Conservation (phyloP, 2,797 vertebrate genomes). For the Taeniopygia guttata region DNA sequence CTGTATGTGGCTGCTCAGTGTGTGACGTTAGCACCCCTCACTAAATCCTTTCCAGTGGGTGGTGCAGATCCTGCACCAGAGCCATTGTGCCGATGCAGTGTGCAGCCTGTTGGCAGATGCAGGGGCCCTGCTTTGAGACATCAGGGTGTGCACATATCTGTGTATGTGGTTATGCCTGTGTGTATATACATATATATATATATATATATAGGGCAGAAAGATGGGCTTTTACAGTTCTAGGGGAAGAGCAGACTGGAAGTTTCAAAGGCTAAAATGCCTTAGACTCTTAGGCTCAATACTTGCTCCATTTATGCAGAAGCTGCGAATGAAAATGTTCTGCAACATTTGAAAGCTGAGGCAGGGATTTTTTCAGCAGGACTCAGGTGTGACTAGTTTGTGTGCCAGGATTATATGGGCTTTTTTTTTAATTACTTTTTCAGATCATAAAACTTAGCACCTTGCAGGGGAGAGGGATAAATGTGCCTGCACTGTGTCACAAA, state of each 20-base stretch:
- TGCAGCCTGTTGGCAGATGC: not conserved
- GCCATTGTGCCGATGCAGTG: not conserved
- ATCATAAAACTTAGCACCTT: conserved; percentile 6
- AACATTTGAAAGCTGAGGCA: conserved; percentile 36
- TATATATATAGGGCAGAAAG: not conserved
- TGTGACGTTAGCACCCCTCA: conserved; percentile 44
- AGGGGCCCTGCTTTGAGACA: not conserved
- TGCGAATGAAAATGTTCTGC: conserved; percentile 44
- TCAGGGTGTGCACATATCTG: not conserved
- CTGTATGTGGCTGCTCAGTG: conserved; percentile 53
- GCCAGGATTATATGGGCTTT: not conserved
- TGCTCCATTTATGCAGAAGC: not conserved
- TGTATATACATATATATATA: not conserved
- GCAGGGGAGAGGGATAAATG: not conserved
- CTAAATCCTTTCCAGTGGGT: conserved; percentile 49
- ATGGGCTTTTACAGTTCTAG: not conserved
- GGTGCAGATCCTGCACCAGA: conserved; percentile 43
- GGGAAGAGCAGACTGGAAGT: not conserved
- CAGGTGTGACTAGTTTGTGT: not conserved
- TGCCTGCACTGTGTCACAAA: not conserved
- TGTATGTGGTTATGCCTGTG: not conserved
- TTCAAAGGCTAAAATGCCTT: conserved; percentile 2
- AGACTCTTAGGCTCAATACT: not conserved
- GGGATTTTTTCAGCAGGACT: conserved; percentile 24
- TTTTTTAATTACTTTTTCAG: not conserved